Conservation (phyloP, 37 sponge, comb jelly and placozoan species). For the Aphrocallistes beatrix region DNA sequence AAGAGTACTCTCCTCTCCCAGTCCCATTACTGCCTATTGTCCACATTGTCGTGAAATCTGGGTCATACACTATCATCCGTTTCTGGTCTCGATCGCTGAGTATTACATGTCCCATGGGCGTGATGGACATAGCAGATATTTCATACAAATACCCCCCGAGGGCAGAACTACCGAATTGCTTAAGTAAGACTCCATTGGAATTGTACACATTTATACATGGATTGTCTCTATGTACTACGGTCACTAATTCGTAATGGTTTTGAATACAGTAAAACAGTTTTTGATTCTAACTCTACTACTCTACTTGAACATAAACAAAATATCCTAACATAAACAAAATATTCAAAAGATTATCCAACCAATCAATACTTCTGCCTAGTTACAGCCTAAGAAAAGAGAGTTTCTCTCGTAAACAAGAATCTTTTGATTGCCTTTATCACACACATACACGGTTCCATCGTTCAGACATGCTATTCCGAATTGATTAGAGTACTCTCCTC, state of each 20-base stretch:
- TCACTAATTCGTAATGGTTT: neutral
- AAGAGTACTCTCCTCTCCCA: neutral
- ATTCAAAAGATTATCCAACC: too few species aligned
- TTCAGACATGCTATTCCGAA: too few species aligned
- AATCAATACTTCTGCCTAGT: neutral
- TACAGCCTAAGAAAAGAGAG: too few species aligned
- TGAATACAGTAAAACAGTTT: neutral
- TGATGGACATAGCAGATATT: neutral
- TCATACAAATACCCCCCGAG: neutral
- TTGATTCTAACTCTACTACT: neutral
- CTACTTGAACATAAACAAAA: too few species aligned
- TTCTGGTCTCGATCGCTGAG: neutral
- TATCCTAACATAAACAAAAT: too few species aligned
- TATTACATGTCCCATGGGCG: neutral
- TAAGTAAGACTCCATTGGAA: neutral
- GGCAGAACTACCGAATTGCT: neutral
- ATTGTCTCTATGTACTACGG: neutral
- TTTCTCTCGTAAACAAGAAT: too few species aligned
- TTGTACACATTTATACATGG: neutral
- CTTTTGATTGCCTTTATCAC: too few species aligned
- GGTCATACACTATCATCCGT: neutral
- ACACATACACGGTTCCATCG: too few species aligned
- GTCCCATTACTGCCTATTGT: neutral
- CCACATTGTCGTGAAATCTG: neutral
- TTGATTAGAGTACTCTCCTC: too few species aligned